Evolutionary conservation across 37 sponge, comb jelly and placozoan species (phyloP).

Genomic region (Oopsacas minuta): DNA sequence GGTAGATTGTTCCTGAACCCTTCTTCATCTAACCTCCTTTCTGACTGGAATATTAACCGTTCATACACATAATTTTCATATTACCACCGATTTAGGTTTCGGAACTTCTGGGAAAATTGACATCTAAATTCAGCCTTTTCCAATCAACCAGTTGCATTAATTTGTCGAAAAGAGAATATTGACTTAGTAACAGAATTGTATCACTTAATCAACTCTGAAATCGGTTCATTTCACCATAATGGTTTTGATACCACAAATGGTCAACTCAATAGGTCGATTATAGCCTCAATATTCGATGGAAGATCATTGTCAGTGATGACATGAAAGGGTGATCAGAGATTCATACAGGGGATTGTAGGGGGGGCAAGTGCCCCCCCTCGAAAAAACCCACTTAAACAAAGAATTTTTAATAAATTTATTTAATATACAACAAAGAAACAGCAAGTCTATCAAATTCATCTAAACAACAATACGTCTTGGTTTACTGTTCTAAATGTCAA

Average conservation of each 20-base stretch:
- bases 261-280: neutral
- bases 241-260: neutral
- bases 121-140: neutral
- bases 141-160: neutral
- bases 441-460: neutral
- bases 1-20: neutral
- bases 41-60: neutral
- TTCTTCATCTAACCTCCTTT: neutral
- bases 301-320: neutral
- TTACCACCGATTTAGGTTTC: neutral
- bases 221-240: neutral
- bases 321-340: neutral
- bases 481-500: constrained; percentile 15
- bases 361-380: no score
- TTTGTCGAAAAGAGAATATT: neutral
- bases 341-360: no score
- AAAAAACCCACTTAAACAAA: neutral
- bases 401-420: constrained; percentile 14
- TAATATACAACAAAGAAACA: neutral
- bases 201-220: neutral
- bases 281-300: neutral
- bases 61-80: neutral
- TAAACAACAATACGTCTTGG: neutral
- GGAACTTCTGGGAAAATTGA: neutral
- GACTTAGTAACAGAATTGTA: neutral